Base-by-base conservation (phyloP, 2,888 invertebrate species). In the Rugalucina vietnamica region DNA sequence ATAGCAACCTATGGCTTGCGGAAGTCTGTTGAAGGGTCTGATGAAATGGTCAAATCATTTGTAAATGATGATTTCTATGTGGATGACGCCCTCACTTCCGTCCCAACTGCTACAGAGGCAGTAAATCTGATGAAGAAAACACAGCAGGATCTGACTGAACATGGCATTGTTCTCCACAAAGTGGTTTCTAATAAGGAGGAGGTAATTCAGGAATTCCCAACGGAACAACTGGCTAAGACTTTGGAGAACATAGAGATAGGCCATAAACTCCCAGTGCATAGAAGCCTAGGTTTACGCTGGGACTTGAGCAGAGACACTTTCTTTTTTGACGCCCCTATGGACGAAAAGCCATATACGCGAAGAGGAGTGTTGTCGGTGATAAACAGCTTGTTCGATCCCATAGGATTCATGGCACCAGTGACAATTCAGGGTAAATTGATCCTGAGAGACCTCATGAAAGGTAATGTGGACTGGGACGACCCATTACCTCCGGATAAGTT, bases 11-110 rank as follows among this genome's bases (percentile, higher is more conserved):
- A 79, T 54, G 85, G 85, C 0, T 43, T 88, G 5, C 71, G 86
- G 32, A 84, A 76, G 65, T 21, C 80, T 21, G 85, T 72, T 14
- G 60, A 77, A 32, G 27, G 80, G 36, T 39, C 79, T 12, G 80
- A 73, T 29, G 4, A 37, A 14, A 77, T 76, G 37, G 81, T 86
- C 10, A 32, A 24, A 18, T 0, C 81, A 2, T 80, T 82, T 76
- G 80, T 90, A 1, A 32, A 75, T 0, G 43, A 75, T 8, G 77
- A 88, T 57, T 90, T 90, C 72, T 89, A 90, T 76, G 87, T 90
- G 8, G 90, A 90, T 27, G 89, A 90, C 72, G 89, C 78, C 1
- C 77, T 90, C 0, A 70, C 70, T 4, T 88, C 89, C 29, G 27
- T 69, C 27, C 75, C 81, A 14, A 82, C 82, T n/a, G 39, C 39